These are phyloP conservation scores for Drosophila demipolita DNA, from an alignment of 2,888 invertebrate genomes.

Conservation along the genomic window DNA sequence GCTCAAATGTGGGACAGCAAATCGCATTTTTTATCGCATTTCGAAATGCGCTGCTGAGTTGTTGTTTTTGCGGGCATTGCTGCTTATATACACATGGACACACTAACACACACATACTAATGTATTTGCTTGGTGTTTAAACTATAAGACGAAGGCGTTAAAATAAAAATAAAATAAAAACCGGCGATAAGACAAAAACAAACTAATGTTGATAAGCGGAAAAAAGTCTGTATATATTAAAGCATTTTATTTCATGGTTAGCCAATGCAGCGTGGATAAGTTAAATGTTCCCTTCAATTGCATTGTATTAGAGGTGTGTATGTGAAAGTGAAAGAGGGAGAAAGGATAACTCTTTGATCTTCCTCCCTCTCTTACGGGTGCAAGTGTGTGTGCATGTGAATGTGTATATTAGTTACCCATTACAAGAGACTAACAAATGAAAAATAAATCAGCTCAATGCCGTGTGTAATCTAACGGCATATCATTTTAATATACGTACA, in stretches of 20 bases:
- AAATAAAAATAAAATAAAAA: conserved; percentile 39
- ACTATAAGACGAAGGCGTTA: conserved; percentile 57
- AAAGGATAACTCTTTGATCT: neutral
- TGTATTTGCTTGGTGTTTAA: conserved; percentile 51
- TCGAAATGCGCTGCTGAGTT: conserved; percentile 48
- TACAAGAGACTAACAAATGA: conserved; percentile 23
- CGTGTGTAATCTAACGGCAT: conserved; percentile 54
- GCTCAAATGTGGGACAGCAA: conserved; percentile 61
- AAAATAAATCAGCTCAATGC: conserved; percentile 49
- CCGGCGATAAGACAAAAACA: conserved; percentile 69
- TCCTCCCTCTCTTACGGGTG: neutral
- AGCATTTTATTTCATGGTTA: conserved; percentile 23
- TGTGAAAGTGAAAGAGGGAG: neutral
- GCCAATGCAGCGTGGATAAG: conserved; percentile 25
- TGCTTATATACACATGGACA: conserved; percentile 23
- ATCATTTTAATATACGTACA: conserved; percentile 40
- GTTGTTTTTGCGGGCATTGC: conserved; percentile 8
- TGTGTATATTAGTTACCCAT: conserved; percentile 11
- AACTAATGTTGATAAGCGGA: conserved; percentile 52
- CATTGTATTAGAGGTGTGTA: neutral
- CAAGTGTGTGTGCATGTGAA: neutral
- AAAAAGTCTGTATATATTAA: conserved; percentile 13
- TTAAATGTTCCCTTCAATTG: neutral
- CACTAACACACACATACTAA: conserved; percentile 5
- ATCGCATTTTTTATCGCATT: conserved; percentile 68